Conservation (phyloP, 1,140 invertebrate species). For the Bombus difficillimus region DNA sequence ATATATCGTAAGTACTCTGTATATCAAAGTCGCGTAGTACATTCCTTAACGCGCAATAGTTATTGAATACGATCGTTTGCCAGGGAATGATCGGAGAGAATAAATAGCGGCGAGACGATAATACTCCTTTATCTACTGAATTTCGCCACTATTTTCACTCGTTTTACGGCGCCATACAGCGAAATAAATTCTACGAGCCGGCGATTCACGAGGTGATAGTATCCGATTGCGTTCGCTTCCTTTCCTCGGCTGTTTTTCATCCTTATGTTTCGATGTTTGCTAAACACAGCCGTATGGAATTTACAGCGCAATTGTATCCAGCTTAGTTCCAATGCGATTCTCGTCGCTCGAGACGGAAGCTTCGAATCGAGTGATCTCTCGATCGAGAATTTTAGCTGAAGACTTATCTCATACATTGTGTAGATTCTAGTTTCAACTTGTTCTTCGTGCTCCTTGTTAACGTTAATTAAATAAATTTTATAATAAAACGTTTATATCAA, state of each 20-base stretch:
- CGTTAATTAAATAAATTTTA: neutral
- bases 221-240: conserved; percentile 33
- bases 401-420: neutral
- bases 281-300: neutral
- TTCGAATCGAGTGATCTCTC: neutral
- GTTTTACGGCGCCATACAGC: neutral
- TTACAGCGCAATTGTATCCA: conserved; percentile 8
- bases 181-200: conserved; percentile 18
- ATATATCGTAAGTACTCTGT: neutral
- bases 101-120: conserved; percentile 13
- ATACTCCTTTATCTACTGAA: conserved; percentile 14
- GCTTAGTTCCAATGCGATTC: neutral
- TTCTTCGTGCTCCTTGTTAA: no score
- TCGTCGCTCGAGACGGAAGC: neutral
- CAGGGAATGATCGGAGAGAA: neutral
- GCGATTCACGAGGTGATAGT: conserved; percentile 32
- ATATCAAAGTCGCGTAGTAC: neutral
- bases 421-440: neutral
- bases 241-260: conserved; percentile 9
- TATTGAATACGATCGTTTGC: neutral
- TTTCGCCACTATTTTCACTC: conserved; percentile 5
- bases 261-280: conserved; percentile 26
- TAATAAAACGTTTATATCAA: neutral
- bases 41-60: neutral
- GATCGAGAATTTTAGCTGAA: neutral